phyloP scores from a whole-genome alignment of 1,140 invertebrate species.

The Drosophila nebulosa region DNA sequence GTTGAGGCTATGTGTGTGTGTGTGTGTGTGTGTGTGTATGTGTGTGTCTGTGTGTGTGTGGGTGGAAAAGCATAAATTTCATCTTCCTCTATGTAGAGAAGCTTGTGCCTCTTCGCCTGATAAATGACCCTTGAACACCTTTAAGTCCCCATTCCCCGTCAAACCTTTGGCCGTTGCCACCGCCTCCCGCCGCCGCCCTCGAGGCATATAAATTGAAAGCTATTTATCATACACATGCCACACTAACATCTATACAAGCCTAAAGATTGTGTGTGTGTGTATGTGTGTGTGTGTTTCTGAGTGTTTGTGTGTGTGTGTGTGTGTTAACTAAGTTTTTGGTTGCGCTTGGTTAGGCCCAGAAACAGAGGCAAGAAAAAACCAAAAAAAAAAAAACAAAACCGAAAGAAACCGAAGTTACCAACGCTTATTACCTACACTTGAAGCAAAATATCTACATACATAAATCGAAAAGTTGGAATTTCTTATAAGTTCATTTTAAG shows the following conservation, averaged over 20 bases:
- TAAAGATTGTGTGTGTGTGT: not conserved
- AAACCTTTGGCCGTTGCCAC: conserved; percentile 4
- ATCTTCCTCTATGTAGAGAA: conserved; percentile 47
- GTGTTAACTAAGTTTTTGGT: conserved; percentile 74
- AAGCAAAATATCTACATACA: not conserved
- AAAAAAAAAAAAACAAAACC: not conserved
- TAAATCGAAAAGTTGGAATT: not conserved
- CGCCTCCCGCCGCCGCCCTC: conserved; percentile 56
- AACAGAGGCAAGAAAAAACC: not conserved
- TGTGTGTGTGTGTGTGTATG: conserved; percentile 16
- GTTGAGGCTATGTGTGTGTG: conserved; percentile 8
- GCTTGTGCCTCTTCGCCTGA: conserved; percentile 75
- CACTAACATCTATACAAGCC: conserved; percentile 41
- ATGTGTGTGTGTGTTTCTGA: not conserved
- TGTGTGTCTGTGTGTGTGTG: conserved; percentile 33
- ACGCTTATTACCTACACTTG: conserved; percentile 6
- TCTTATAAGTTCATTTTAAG: not conserved
- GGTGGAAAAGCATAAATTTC: conserved; percentile 4
- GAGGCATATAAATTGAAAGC: conserved; percentile 78
- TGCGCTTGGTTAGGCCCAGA: conserved; percentile 56
- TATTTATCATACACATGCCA: conserved; percentile 75
- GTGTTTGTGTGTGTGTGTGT: conserved; percentile 24
- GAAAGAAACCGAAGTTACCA: not conserved
- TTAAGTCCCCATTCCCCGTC: conserved; percentile 47
- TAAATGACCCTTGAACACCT: conserved; percentile 79